These are phyloP conservation scores for Oryzias javanicus DNA, from an alignment of 2,113 vertebrate genomes.

Conservation along the genomic window DNA sequence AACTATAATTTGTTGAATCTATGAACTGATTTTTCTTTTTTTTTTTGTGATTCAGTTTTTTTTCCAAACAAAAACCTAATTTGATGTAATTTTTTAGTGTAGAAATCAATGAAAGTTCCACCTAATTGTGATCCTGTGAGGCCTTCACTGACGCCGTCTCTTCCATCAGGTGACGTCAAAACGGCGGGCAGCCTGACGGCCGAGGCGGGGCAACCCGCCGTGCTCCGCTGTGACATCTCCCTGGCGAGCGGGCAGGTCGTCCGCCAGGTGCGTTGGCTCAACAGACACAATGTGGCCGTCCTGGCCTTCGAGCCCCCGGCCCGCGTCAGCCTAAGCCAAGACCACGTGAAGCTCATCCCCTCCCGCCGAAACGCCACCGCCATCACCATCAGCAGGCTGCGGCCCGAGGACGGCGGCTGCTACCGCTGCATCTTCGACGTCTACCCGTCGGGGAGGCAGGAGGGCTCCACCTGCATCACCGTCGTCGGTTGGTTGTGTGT, in stretches of 20 bases:
- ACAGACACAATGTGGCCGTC: slow-evolving; percentile 34
- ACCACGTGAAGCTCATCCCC: slow-evolving; percentile 47
- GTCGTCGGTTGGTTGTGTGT: slow-evolving; percentile 59
- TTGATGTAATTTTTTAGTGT: too few relatives aligned
- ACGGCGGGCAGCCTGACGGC: slow-evolving; percentile 40
- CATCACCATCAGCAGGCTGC: slow-evolving; percentile 63
- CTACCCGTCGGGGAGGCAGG: slow-evolving; percentile 58
- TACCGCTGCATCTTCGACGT: slow-evolving; percentile 75
- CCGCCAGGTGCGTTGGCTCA: slow-evolving; percentile 73
- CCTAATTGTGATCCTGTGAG: too few relatives aligned
- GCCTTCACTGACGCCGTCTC: background rate
- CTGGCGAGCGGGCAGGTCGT: slow-evolving; percentile 20
- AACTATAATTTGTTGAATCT: too few relatives aligned
- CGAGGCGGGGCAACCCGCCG: slow-evolving; percentile 43
- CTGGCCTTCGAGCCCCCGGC: slow-evolving; percentile 55
- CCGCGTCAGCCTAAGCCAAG: slow-evolving; percentile 22
- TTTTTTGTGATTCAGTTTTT: too few relatives aligned
- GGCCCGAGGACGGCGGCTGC: slow-evolving; percentile 64
- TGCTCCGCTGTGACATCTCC: slow-evolving; percentile 69
- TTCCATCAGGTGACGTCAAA: slow-evolving; percentile 55
- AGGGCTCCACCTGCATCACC: slow-evolving; percentile 63
- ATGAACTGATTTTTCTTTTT: too few relatives aligned
- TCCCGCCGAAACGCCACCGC: slow-evolving; percentile 41
- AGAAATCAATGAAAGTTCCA: too few relatives aligned
- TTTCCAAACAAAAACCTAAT: too few relatives aligned